Percentiles rank a stretch among this genome's conserved stretches.
Evolutionary conservation across 2,888 invertebrate genomes (phyloP).

Genomic region (Chrysotoxum bicinctum): DNA sequence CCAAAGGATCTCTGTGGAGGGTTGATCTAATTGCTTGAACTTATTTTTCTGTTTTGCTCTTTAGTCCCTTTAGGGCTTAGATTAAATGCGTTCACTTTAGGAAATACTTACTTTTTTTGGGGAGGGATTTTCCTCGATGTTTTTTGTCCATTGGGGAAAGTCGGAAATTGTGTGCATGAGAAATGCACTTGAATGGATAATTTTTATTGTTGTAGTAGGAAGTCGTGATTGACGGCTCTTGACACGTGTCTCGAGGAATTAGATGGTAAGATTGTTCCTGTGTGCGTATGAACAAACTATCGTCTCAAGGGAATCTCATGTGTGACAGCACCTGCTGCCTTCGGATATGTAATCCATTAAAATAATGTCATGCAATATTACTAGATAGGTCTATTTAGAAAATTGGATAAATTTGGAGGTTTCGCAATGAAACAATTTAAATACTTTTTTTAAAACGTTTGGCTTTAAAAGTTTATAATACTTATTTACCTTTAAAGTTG

Average conservation of each 20-base stretch:
- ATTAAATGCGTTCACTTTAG: conserved; percentile 55
- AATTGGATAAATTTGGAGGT: not conserved
- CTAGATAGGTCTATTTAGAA: not conserved
- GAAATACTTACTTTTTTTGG: conserved; percentile 12
- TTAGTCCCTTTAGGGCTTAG: conserved; percentile 34
- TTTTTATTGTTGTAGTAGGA: conserved; percentile 35
- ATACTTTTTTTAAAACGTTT: no score
- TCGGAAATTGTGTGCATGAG: conserved; percentile 53
- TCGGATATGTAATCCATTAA: conserved; percentile 52
- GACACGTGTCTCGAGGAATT: conserved; percentile 51
- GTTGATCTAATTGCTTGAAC: conserved; percentile 27
- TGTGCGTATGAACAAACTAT: conserved; percentile 16
- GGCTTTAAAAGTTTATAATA: no score
- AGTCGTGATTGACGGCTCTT: conserved; percentile 58
- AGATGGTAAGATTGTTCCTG: not conserved
- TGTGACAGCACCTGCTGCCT: conserved; percentile 58
- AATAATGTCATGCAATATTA: conserved; percentile 41
- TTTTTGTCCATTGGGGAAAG: not conserved
- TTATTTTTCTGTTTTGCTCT: not conserved
- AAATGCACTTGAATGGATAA: conserved; percentile 63
- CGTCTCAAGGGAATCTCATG: conserved; percentile 47
- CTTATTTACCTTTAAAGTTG: no score
- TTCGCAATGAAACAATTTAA: not conserved
- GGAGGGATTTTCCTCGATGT: not conserved
- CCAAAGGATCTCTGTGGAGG: conserved; percentile 49